Conservation (phyloP, 37 sponge, comb jelly and placozoan species). For the Aplysina aerophoba region DNA sequence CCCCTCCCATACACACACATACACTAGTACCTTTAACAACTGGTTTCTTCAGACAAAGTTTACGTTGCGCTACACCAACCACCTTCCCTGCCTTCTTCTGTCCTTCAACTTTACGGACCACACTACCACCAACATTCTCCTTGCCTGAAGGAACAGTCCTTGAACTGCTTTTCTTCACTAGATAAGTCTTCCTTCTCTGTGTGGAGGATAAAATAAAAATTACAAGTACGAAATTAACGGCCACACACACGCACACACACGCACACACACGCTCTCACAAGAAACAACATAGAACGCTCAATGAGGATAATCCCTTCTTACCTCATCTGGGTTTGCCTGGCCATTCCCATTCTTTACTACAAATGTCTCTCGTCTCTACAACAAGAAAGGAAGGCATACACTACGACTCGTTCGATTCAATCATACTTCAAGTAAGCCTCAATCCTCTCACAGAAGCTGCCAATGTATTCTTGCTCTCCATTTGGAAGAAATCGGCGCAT, state of each 20-base stretch:
- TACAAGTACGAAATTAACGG: neutral
- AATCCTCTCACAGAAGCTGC: too few species aligned
- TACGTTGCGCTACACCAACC: slow-evolving; percentile 18
- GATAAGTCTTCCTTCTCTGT: slow-evolving; percentile 14
- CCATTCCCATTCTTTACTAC: neutral
- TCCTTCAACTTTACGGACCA: neutral
- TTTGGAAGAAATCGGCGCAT: too few species aligned
- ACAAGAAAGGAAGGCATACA: neutral
- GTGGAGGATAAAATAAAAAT: neutral
- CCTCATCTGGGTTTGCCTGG: too few species aligned
- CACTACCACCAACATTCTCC: neutral
- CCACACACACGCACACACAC: too few species aligned
- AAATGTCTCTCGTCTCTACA: neutral
- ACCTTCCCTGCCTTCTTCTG: neutral
- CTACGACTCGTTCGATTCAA: too few species aligned
- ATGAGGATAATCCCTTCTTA: too few species aligned
- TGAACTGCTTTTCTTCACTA: slow-evolving; percentile 2
- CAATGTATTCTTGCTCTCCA: too few species aligned
- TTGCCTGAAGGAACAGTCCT: neutral
- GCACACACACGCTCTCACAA: too few species aligned
- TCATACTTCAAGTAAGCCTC: too few species aligned
- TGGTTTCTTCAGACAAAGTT: slow-evolving; percentile 17
- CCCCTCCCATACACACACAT: too few species aligned
- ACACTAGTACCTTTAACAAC: neutral
- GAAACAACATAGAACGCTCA: too few species aligned